These are phyloP conservation scores for Drosophila micromelanica DNA, from an alignment of 1,140 invertebrate genomes.

Conservation along the genomic window DNA sequence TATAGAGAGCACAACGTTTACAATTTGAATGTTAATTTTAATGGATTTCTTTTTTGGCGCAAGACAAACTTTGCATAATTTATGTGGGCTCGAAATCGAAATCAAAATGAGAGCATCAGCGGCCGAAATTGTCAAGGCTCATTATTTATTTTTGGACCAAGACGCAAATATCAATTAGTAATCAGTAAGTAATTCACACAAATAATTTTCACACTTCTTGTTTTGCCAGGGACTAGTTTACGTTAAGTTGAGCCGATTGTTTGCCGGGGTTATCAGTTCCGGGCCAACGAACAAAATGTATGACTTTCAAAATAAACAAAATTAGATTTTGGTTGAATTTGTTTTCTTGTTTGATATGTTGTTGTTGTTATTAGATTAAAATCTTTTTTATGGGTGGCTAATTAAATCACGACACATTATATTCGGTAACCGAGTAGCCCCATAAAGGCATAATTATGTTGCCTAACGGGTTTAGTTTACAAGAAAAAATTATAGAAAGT, in stretches of 20 bases:
- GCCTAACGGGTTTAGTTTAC: constrained; percentile 65
- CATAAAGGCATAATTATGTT: constrained; percentile 67
- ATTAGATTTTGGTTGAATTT: constrained; percentile 12
- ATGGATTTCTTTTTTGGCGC: constrained; percentile 64
- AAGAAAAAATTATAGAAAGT: constrained; percentile 53
- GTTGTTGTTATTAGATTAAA: constrained; percentile 22
- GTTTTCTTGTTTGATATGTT: not conserved
- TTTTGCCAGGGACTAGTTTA: not conserved
- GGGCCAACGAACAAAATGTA: constrained; percentile 18
- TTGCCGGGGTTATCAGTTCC: constrained; percentile 32
- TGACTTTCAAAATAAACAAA: constrained; percentile 29
- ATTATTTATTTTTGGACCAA: constrained; percentile 15
- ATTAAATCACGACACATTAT: constrained; percentile 18
- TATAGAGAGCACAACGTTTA: constrained; percentile 37
- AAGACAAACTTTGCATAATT: constrained; percentile 77
- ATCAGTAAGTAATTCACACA: constrained; percentile 63
- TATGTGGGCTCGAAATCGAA: constrained; percentile 57
- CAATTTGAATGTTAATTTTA: constrained; percentile 77
- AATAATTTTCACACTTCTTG: constrained; percentile 61
- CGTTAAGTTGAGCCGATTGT: constrained; percentile 22
- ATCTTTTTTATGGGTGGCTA: constrained; percentile 36
- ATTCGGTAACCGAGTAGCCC: constrained; percentile 11
- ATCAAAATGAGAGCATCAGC: constrained; percentile 63
- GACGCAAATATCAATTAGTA: constrained; percentile 56
- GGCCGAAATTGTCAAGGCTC: constrained; percentile 31